phyloP scores from a whole-genome alignment of 2,797 vertebrate genomes.

The Cirrhinus molitorella region DNA sequence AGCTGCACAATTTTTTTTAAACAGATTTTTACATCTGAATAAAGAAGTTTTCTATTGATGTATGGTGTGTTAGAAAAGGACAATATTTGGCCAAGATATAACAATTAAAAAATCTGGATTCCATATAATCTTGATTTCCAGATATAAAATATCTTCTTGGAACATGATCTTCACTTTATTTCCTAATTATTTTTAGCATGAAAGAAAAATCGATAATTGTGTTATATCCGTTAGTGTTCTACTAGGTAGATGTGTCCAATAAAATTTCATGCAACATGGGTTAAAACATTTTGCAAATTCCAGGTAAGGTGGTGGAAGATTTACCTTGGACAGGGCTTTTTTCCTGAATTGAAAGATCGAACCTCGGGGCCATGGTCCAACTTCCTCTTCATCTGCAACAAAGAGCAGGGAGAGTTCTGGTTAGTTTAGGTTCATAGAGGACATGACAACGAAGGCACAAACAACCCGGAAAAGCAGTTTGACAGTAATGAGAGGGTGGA shows the following conservation, averaged over 20 bases:
- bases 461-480: slow-evolving; percentile 49
- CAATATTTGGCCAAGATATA: no score
- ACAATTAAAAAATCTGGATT: no score
- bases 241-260: neutral
- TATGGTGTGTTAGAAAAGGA: no score
- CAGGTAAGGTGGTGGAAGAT: slow-evolving; percentile 15
- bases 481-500: slow-evolving; percentile 42
- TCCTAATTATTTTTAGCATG: no score
- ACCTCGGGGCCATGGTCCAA: slow-evolving; percentile 99
- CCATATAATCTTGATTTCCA: no score
- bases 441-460: neutral
- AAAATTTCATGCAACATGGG: neutral
- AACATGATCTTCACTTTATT: no score
- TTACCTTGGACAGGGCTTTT: slow-evolving; percentile 99
- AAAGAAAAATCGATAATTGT: no score
- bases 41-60: no score
- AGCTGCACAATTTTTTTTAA: no score
- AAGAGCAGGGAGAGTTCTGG: slow-evolving; percentile 63
- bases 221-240: neutral
- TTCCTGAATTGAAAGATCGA: slow-evolving; percentile 99
- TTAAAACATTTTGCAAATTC: neutral
- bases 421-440: slow-evolving; percentile 19
- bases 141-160: no score
- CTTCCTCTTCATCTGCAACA: slow-evolving; percentile 99
- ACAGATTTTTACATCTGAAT: no score